phyloP scores from a whole-genome alignment of 1,140 invertebrate species.

The Hypothenemus hampei region DNA sequence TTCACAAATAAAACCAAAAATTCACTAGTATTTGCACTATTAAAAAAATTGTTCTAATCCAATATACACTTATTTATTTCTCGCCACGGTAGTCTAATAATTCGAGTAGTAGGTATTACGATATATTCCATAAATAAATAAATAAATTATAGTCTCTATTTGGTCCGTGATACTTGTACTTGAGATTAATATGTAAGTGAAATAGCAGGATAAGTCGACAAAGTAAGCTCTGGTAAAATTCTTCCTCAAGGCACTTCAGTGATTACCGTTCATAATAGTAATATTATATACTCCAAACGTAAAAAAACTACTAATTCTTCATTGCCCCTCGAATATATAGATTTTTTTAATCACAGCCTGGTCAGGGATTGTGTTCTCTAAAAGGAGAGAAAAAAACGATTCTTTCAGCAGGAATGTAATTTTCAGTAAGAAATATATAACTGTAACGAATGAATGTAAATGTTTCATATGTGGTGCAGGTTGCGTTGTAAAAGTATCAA shows the following conservation, averaged over 20 bases:
- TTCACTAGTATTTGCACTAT: neutral
- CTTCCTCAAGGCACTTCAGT: slow-evolving; percentile 20
- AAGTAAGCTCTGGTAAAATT: slow-evolving; percentile 16
- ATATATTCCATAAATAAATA: slow-evolving; percentile 13
- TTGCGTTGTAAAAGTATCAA: neutral
- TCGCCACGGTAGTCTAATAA: slow-evolving; percentile 14
- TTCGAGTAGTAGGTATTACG: slow-evolving; percentile 5
- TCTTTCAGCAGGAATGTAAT: no score
- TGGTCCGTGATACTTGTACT: slow-evolving; percentile 26
- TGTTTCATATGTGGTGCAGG: neutral
- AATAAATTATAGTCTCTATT: slow-evolving; percentile 20
- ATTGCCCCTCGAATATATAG: neutral
- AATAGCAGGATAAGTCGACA: neutral
- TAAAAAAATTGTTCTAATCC: neutral
- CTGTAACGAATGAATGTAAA: no score
- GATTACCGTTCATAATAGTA: slow-evolving; percentile 12
- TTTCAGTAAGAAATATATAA: no score
- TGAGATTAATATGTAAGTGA: slow-evolving; percentile 2
- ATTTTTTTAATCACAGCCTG: slow-evolving; percentile 22
- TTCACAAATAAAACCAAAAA: neutral
- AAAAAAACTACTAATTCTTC: slow-evolving; percentile 3
- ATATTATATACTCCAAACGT: neutral
- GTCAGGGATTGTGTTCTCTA: slow-evolving; percentile 11
- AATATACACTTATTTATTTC: no score
- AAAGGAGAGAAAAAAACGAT: slow-evolving; percentile 8